These are phyloP conservation scores for human (Homo sapiens) DNA, from an alignment of 2,113 vertebrate genomes.

Conservation along the genomic window DNA sequence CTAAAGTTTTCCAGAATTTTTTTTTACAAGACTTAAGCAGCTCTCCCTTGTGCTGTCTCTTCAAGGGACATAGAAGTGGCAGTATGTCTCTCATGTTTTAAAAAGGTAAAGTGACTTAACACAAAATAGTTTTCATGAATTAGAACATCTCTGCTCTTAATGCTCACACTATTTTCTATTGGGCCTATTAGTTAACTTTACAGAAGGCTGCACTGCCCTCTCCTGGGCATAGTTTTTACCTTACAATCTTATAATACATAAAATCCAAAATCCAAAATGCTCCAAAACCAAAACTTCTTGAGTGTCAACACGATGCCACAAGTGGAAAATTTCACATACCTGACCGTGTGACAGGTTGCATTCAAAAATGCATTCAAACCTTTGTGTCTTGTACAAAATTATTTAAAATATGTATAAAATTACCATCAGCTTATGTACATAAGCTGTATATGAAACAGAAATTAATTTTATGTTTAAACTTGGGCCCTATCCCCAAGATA, in stretches of 20 bases:
- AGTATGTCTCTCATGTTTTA: background rate
- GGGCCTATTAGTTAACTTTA: background rate
- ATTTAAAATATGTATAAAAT: background rate
- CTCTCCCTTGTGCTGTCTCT: background rate
- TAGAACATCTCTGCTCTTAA: background rate
- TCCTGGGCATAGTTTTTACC: conserved; percentile 52
- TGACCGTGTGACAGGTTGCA: background rate
- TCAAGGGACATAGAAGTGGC: background rate
- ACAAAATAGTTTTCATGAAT: background rate
- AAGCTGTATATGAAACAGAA: background rate
- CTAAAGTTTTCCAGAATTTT: conserved; percentile 5
- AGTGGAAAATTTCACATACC: background rate
- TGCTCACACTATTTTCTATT: accelerated
- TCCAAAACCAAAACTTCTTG: background rate
- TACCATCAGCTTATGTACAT: background rate
- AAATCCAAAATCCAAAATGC: background rate
- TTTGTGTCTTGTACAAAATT: background rate
- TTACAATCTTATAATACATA: background rate
- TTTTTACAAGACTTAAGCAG: background rate
- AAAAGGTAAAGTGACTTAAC: background rate
- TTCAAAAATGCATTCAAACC: background rate
- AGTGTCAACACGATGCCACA: background rate
- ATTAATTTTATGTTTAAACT: background rate
- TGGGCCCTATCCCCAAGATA: background rate
- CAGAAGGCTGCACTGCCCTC: conserved; percentile 58